Evolutionary conservation across 2,888 invertebrate genomes (phyloP).

Genomic region (Drosophila antonietae): DNA sequence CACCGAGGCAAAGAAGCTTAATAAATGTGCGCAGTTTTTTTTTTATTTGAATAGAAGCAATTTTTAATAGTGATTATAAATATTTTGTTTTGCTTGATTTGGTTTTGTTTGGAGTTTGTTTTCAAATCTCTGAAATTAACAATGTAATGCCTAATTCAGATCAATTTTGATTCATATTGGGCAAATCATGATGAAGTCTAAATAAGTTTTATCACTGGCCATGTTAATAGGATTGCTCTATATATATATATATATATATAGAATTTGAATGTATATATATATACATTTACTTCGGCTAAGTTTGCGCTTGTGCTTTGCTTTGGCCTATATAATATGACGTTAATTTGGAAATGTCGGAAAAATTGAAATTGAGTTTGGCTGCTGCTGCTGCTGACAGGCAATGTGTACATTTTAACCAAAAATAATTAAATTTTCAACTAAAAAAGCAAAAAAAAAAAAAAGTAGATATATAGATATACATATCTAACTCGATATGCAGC

Average conservation of each 20-base stretch:
- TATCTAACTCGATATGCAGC: background rate
- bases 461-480: background rate
- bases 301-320: no score
- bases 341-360: constrained; percentile 3
- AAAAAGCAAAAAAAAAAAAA: constrained; percentile 1
- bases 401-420: no score
- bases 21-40: background rate
- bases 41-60: background rate
- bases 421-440: background rate
- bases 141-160: background rate
- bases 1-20: background rate
- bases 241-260: no score
- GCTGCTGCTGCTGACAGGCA: background rate
- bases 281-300: no score
- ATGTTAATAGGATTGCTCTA: background rate
- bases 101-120: no score
- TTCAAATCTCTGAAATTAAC: no score
- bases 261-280: no score
- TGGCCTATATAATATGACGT: background rate
- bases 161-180: background rate
- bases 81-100: background rate
- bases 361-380: background rate
- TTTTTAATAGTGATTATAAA: background rate
- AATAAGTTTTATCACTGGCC: background rate
- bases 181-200: background rate